phyloP scores from a whole-genome alignment of 2,888 invertebrate species.

The Ypsolopha sequella region DNA sequence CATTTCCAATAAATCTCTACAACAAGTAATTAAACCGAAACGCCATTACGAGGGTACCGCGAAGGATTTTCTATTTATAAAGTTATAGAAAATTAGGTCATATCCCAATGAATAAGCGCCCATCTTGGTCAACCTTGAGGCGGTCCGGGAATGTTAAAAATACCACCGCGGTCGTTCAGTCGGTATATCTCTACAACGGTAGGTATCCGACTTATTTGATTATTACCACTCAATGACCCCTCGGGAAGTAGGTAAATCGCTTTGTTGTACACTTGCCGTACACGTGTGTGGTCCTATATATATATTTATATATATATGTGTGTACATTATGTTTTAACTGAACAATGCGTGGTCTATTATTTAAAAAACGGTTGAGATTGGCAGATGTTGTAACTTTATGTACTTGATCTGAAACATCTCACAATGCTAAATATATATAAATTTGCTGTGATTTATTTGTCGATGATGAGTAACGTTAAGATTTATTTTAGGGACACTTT shows the following conservation, averaged over 20 bases:
- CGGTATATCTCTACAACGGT: neutral
- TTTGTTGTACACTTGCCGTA: neutral
- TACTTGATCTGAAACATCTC: neutral
- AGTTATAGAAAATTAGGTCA: constrained; percentile 60
- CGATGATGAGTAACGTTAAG: too few relatives aligned
- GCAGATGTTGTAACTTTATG: neutral
- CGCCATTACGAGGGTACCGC: neutral
- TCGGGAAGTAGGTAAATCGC: too few relatives aligned
- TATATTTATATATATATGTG: too few relatives aligned
- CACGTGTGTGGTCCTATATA: neutral
- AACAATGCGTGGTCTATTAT: neutral
- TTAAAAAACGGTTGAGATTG: neutral
- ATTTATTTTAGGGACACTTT: too few relatives aligned
- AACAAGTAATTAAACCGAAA: neutral
- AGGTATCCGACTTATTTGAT: neutral
- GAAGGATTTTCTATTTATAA: constrained; percentile 30
- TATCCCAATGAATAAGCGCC: constrained; percentile 62
- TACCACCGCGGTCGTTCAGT: constrained; percentile 41
- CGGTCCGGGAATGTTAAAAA: constrained; percentile 70
- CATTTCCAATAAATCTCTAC: neutral
- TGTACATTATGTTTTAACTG: neutral
- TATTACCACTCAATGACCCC: neutral
- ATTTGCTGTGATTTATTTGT: too few relatives aligned
- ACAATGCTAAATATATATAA: too few relatives aligned
- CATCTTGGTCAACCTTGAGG: constrained; percentile 65